A percentile compares a stretch with the other conserved stretches of the same genome.
phyloP scores from a whole-genome alignment of 2,113 vertebrate genomes.

The Gavia stellata region DNA sequence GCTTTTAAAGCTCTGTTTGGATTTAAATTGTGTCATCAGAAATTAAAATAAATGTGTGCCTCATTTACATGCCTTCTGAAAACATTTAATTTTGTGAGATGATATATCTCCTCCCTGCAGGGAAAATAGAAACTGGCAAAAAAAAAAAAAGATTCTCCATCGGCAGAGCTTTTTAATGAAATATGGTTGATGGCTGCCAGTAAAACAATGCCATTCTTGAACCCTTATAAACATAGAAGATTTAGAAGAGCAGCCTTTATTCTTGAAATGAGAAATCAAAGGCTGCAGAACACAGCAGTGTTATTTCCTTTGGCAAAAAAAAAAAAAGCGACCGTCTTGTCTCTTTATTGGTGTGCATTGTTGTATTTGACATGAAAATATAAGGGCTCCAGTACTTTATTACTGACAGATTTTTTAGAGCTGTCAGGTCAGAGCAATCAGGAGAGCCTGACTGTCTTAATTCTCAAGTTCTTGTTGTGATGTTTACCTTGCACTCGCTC shows the following conservation, averaged over 20 bases:
- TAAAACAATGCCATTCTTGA: not conserved
- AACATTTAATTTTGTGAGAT: not conserved
- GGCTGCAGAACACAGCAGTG: not conserved
- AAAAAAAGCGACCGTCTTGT: not conserved
- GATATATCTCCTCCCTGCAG: not conserved
- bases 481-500: not conserved
- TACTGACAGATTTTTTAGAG: not conserved
- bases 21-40: constrained; percentile 17
- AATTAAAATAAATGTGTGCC: constrained; percentile 36
- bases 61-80: constrained; percentile 28
- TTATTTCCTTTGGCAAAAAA: not conserved
- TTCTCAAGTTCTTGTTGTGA: not conserved
- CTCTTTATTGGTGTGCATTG: not conserved
- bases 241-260: not conserved
- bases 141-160: not conserved
- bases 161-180: not conserved
- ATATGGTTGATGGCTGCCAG: not conserved
- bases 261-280: not conserved
- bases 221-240: not conserved
- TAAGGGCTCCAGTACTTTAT: not conserved
- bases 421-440: not conserved
- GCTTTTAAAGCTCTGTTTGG: not conserved
- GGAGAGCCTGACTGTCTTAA: not conserved
- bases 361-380: not conserved
- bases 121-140: not conserved